Conservation (phyloP, 1,140 invertebrate genomes). For the Microplitis mediator region DNA sequence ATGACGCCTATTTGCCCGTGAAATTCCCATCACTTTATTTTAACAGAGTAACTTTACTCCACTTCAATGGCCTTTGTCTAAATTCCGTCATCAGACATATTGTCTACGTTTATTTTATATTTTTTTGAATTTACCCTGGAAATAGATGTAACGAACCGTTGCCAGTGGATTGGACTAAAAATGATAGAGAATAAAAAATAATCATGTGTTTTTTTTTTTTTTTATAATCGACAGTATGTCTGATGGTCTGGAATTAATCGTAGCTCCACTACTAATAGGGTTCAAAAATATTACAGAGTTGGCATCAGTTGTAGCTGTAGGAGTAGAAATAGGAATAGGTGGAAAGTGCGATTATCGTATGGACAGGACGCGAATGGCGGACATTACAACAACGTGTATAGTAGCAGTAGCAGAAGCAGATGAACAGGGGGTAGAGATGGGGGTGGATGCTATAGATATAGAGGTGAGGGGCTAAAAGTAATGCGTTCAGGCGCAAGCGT, state of each 20-base stretch:
- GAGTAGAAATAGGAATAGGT: not conserved
- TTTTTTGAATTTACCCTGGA: too few species aligned
- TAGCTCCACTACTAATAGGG: constrained; percentile 14
- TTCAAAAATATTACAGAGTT: constrained; percentile 23
- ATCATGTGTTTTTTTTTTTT: not conserved
- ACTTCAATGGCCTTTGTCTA: not conserved
- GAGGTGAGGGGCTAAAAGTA: constrained; percentile 47
- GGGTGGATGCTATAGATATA: not conserved
- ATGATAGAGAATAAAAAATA: too few species aligned
- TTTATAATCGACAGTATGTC: constrained; percentile 25
- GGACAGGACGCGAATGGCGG: constrained; percentile 5
- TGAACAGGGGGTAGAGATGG: not conserved
- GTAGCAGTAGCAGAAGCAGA: not conserved
- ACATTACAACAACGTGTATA: not conserved
- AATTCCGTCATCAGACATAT: too few species aligned
- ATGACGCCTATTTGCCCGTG: not conserved
- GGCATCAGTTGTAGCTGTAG: not conserved
- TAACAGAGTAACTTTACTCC: not conserved
- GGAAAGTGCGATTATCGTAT: constrained; percentile 25
- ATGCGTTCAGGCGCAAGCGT: constrained; percentile 57
- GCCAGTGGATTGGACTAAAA: not conserved
- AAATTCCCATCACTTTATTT: not conserved
- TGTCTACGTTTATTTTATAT: too few species aligned
- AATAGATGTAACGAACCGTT: too few species aligned
- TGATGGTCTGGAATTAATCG: constrained; percentile 20